phyloP scores from a whole-genome alignment of 2,113 vertebrate genomes.

The Pterophyllum scalare region DNA sequence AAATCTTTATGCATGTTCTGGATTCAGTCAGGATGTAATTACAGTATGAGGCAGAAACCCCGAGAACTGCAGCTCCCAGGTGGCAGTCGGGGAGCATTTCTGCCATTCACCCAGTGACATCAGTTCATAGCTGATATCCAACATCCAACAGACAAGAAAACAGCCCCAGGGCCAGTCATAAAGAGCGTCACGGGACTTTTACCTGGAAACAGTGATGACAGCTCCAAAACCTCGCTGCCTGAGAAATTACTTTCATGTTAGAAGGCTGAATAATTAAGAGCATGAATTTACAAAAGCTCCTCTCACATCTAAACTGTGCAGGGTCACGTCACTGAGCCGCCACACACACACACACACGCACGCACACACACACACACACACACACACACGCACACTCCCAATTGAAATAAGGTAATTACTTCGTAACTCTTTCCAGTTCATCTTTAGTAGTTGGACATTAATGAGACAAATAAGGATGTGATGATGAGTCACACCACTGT shows the following conservation, averaged over 20 bases:
- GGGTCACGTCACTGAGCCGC: too few species aligned
- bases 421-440: slow-evolving; percentile 4
- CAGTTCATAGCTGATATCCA: not conserved
- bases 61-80: not conserved
- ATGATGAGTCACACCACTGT: not conserved
- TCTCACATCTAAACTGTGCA: not conserved
- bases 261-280: not conserved
- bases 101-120: not conserved
- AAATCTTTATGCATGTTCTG: not conserved
- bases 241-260: not conserved
- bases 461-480: not conserved
- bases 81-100: not conserved
- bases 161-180: not conserved
- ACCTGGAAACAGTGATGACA: slow-evolving; percentile 4
- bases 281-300: not conserved
- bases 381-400: not conserved
- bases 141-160: not conserved
- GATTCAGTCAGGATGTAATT: slow-evolving; percentile 5
- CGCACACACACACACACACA: too few species aligned
- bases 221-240: not conserved
- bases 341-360: too few species aligned
- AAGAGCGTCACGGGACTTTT: not conserved
- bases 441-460: slow-evolving; percentile 10
- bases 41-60: not conserved
- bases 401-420: not conserved